A percentile compares a stretch with the other conserved stretches of the same genome.
phyloP scores from a whole-genome alignment of 2,888 invertebrate species.

The Bellardia pandia region DNA sequence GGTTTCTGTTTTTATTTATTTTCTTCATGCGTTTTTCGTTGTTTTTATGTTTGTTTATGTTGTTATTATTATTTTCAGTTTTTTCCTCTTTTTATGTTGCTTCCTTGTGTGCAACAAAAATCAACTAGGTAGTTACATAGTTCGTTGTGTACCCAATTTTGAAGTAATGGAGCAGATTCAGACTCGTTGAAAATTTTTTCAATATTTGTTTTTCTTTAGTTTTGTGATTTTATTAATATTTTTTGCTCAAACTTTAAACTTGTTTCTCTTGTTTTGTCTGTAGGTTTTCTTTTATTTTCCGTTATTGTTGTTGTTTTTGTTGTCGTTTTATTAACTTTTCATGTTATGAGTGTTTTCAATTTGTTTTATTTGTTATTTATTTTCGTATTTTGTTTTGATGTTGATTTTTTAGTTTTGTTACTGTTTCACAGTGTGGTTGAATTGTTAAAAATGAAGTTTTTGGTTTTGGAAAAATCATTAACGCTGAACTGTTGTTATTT shows the following conservation, averaged over 20 bases:
- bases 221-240: constrained; percentile 17
- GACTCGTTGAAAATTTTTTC: constrained; percentile 25
- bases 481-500: constrained; percentile 63
- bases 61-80: constrained; percentile 35
- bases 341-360: constrained; percentile 61
- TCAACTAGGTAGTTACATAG: constrained; percentile 13
- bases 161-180: constrained; percentile 7
- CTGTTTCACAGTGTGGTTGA: constrained; percentile 58
- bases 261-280: constrained; percentile 74
- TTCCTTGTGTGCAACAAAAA: constrained; percentile 25
- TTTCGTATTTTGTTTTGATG: constrained; percentile 56
- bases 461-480: constrained; percentile 64
- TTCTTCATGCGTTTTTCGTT: constrained; percentile 10
- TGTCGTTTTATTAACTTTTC: constrained; percentile 54
- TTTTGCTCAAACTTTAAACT: constrained; percentile 70
- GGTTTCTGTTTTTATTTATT: constrained; percentile 12
- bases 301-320: background rate
- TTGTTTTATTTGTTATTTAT: constrained; percentile 53
- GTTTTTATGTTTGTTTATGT: constrained; percentile 21
- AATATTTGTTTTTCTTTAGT: background rate
- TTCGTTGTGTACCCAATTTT: constrained; percentile 31
- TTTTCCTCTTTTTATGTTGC: constrained; percentile 20
- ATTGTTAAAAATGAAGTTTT: constrained; percentile 38
- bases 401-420: constrained; percentile 32
- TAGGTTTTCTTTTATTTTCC: constrained; percentile 40